A percentile compares a stretch with the other conserved stretches of the same genome.
Conservation (phyloP, 1,140 invertebrate genomes). For the Diuraphis noxia region DNA sequence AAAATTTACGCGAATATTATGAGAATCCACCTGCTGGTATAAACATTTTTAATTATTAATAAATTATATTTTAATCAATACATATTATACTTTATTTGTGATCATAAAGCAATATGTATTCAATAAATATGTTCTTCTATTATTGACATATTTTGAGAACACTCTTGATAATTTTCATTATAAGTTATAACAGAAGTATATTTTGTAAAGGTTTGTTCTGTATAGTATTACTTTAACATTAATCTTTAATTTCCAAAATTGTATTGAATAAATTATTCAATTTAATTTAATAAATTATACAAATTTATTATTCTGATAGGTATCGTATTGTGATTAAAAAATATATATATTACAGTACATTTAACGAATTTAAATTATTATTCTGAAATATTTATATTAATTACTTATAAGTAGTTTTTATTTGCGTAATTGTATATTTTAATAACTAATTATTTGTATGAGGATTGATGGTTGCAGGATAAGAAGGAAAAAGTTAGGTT, state of each 20-base stretch:
- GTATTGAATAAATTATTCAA: background rate
- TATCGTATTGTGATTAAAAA: background rate
- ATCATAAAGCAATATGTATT: background rate
- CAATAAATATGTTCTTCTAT: background rate
- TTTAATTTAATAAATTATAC: background rate
- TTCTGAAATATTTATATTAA: background rate
- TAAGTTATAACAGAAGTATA: background rate
- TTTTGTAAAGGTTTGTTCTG: background rate
- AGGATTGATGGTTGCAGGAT: background rate
- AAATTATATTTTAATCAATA: background rate
- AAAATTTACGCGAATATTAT: slow-evolving; percentile 84
- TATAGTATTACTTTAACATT: background rate
- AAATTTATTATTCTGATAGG: background rate
- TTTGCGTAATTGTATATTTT: background rate
- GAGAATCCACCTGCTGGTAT: slow-evolving; percentile 81
- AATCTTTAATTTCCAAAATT: background rate
- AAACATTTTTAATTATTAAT: background rate
- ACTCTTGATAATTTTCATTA: background rate
- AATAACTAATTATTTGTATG: background rate
- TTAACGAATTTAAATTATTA: background rate
- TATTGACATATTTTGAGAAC: background rate
- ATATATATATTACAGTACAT: background rate
- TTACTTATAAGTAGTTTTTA: background rate
- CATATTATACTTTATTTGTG: background rate
- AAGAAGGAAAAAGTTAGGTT: background rate